phyloP scores from a whole-genome alignment of 2,113 vertebrate species.

The Sarotherodon lohbergeri region DNA sequence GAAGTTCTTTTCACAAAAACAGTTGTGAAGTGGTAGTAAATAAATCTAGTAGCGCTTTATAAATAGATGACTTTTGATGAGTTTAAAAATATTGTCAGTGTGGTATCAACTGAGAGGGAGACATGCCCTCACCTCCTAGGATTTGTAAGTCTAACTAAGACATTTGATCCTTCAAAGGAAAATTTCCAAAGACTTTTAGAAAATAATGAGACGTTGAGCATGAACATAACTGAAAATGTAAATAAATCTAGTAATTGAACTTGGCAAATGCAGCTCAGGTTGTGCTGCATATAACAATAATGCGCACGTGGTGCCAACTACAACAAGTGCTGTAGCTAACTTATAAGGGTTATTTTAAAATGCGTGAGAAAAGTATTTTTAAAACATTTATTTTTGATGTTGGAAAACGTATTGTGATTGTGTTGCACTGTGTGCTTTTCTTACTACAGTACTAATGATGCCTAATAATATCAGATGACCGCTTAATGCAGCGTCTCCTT shows the following conservation, averaged over 20 bases:
- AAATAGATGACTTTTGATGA: not conserved
- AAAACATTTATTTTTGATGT: not conserved
- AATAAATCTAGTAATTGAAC: not conserved
- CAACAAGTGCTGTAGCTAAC: not conserved
- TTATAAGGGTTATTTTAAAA: not conserved
- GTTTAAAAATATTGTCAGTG: not conserved
- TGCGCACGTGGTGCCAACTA: rapidly evolving
- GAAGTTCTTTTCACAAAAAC: not conserved
- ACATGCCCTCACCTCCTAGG: not conserved
- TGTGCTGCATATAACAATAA: rapidly evolving
- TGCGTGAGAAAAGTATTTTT: not conserved
- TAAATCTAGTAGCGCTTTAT: not conserved
- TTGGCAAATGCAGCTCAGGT: not conserved
- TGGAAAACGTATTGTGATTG: not conserved
- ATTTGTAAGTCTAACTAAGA: not conserved
- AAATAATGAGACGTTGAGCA: not conserved
- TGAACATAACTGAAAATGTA: not conserved
- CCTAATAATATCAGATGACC: not conserved
- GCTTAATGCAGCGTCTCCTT: not conserved
- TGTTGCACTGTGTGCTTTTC: not conserved
- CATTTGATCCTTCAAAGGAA: not conserved
- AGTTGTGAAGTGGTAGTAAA: not conserved
- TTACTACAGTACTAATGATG: not conserved
- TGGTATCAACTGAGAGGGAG: not conserved
- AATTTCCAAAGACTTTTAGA: not conserved